These are phyloP conservation scores for Brachionus calyciflorus DNA, from an alignment of 1,140 invertebrate species.

Conservation along the genomic window DNA sequence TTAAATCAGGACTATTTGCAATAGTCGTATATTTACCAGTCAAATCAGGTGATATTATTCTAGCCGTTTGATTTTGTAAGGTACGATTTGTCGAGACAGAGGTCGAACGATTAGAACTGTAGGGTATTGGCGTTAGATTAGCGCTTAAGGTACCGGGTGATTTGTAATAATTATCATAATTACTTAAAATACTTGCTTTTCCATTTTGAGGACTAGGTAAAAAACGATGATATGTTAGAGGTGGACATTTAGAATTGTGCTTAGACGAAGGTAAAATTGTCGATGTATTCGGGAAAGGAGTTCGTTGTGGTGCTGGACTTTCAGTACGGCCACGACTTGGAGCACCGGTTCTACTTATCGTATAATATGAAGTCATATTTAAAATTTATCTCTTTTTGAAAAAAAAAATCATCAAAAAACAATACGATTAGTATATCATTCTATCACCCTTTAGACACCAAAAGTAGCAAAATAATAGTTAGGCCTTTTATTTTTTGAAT, in stretches of 20 bases:
- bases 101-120: not conserved
- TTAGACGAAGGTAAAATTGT: not conserved
- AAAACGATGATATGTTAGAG: not conserved
- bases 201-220: not conserved
- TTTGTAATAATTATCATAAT: not conserved
- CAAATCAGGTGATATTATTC: not conserved
- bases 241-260: not conserved
- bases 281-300: not conserved
- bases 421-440: no score
- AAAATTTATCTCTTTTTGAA: not conserved
- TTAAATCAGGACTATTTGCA: not conserved
- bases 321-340: slow-evolving; percentile 10
- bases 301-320: slow-evolving; percentile 14
- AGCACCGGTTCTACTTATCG: slow-evolving; percentile 1
- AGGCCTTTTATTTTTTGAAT: no score
- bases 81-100: not conserved
- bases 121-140: not conserved
- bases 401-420: not conserved
- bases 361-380: slow-evolving; percentile 9
- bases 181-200: no score
- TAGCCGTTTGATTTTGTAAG: not conserved
- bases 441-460: no score
- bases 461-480: no score
- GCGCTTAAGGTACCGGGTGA: not conserved
- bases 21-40: not conserved